Conservation (phyloP, 2,888 invertebrate genomes). For the Melolontha melolontha region DNA sequence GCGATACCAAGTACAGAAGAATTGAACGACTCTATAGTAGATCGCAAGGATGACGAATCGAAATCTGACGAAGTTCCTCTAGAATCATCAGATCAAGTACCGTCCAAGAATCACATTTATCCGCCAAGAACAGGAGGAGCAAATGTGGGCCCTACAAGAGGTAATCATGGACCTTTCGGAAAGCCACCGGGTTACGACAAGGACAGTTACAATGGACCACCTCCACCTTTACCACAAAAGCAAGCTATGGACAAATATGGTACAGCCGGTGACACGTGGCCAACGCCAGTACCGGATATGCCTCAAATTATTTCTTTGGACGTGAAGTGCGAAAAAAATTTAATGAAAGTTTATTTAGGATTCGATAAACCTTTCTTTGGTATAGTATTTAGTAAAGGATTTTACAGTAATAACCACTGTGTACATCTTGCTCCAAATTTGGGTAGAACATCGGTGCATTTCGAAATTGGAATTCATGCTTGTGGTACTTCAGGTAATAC, state of each 20-base stretch:
- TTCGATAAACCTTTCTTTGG: slow-evolving; percentile 96
- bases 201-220: slow-evolving; percentile 81
- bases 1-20: slow-evolving; percentile 70
- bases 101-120: slow-evolving; percentile 53
- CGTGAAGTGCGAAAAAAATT: slow-evolving; percentile 93
- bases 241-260: slow-evolving; percentile 64
- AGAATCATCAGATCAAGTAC: slow-evolving; percentile 65
- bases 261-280: slow-evolving; percentile 78
- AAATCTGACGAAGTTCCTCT: slow-evolving; percentile 79
- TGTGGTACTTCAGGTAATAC: slow-evolving; percentile 94
- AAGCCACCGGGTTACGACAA: slow-evolving; percentile 63
- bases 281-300: slow-evolving; percentile 88
- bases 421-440: slow-evolving; percentile 91
- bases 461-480: slow-evolving; percentile 91
- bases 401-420: slow-evolving; percentile 92
- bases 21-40: slow-evolving; percentile 67
- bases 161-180: slow-evolving; percentile 67
- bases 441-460: slow-evolving; percentile 87
- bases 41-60: slow-evolving; percentile 71
- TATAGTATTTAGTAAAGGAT: slow-evolving; percentile 95
- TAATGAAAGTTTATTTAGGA: slow-evolving; percentile 94
- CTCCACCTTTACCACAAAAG: slow-evolving; percentile 67
- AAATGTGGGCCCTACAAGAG: slow-evolving; percentile 46
- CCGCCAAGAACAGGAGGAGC: slow-evolving; percentile 64
- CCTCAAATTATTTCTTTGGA: slow-evolving; percentile 93